Conservation (phyloP, 2,113 vertebrate genomes). For the Pseudopodoces humilis region DNA sequence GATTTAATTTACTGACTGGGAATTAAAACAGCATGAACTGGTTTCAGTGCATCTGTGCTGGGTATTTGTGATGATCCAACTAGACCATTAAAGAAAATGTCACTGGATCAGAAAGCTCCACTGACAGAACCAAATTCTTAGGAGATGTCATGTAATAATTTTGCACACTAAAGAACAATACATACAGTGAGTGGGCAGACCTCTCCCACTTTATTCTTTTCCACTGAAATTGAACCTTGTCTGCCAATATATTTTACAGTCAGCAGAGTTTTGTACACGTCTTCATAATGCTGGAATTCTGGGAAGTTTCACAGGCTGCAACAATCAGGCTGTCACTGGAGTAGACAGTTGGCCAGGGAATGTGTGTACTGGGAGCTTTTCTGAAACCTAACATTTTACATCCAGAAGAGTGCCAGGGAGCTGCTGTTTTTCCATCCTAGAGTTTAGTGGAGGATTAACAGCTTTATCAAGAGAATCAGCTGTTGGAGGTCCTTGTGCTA, state of each 20-base stretch:
- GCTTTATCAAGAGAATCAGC: not conserved
- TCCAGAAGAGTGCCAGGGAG: not conserved
- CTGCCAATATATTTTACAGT: not conserved
- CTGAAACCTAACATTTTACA: not conserved
- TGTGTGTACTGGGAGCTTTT: not conserved
- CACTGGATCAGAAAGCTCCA: not conserved
- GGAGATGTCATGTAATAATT: not conserved
- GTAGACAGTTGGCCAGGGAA: not conserved
- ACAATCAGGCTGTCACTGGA: not conserved
- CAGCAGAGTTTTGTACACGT: not conserved
- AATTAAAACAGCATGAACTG: conserved; percentile 46
- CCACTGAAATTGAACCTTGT: not conserved
- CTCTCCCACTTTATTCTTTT: not conserved
- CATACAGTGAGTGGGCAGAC: not conserved
- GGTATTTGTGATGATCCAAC: not conserved
- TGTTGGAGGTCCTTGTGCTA: not conserved
- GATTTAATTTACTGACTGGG: conserved; percentile 26
- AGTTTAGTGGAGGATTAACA: not conserved
- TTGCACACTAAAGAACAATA: not conserved
- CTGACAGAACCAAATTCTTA: not conserved
- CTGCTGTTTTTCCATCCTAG: not conserved
- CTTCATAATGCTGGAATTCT: not conserved
- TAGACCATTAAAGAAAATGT: not conserved
- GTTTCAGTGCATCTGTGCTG: conserved; percentile 2
- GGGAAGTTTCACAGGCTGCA: not conserved